Evolutionary conservation across 2,888 invertebrate species (phyloP).

Genomic region (Lithodes maja): DNA sequence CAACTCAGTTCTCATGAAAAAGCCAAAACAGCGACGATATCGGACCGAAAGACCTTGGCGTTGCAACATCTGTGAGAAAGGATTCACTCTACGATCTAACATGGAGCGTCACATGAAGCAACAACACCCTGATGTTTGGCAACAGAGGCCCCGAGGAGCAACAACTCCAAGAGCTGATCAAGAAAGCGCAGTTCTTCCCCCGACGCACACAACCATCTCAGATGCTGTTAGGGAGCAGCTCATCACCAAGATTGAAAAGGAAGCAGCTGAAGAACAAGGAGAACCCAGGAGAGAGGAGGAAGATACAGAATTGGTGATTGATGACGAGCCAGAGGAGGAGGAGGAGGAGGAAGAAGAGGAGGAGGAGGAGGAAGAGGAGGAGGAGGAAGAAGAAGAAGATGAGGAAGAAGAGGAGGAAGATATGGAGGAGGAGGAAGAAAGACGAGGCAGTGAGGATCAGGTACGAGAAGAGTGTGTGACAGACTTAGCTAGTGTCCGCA

Average conservation of each 20-base stretch:
- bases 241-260: conserved; percentile 55
- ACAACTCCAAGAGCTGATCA: conserved; percentile 76
- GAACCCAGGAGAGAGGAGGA: conserved; percentile 71
- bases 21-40: conserved; percentile 92
- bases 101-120: conserved; percentile 97
- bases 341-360: conserved; percentile 75
- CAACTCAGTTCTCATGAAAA: conserved; percentile 92
- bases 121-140: conserved; percentile 94
- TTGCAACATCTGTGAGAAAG: conserved; percentile 91
- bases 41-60: conserved; percentile 93
- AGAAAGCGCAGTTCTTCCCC: conserved; percentile 78
- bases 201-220: conserved; percentile 72
- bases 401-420: conserved; percentile 47
- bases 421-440: conserved; percentile 50
- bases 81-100: conserved; percentile 91
- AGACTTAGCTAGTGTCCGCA: conserved; percentile 86
- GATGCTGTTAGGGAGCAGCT: conserved; percentile 56
- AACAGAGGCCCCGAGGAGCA: conserved; percentile 76
- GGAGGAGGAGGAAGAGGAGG: conserved; percentile 59
- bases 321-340: conserved; percentile 81
- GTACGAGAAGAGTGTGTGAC: conserved; percentile 75
- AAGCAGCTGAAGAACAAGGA: conserved; percentile 76
- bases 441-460: conserved; percentile 70
- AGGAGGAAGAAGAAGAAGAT: conserved; percentile 54
- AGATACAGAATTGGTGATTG: conserved; percentile 80